A percentile compares a stretch with the other conserved stretches of the same genome.
Evolutionary conservation across 2,797 vertebrate genomes (phyloP).

Genomic region (Phoebastria nigripes): DNA sequence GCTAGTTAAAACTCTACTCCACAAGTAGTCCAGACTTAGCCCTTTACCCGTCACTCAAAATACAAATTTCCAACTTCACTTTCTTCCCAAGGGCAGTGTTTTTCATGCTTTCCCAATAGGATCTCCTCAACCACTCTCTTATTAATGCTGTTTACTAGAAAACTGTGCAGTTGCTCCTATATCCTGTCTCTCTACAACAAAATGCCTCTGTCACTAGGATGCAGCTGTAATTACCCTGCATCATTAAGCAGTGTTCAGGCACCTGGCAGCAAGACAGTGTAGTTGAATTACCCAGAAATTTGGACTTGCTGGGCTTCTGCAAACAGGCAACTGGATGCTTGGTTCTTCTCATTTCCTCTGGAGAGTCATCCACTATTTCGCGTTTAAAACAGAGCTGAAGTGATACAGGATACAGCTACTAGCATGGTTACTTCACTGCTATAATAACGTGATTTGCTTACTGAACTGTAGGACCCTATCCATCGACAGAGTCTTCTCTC

Average conservation of each 20-base stretch:
- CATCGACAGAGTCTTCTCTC: rapidly evolving
- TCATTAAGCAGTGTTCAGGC: background rate
- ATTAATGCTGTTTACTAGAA: background rate
- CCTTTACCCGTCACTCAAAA: background rate
- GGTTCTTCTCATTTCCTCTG: background rate
- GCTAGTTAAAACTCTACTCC: background rate
- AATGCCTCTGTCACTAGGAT: background rate
- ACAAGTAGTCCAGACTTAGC: background rate
- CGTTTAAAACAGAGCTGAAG: background rate
- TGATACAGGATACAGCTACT: background rate
- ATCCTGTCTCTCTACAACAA: background rate
- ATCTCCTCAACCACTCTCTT: background rate
- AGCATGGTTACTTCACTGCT: background rate
- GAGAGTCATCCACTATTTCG: background rate
- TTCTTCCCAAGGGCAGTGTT: background rate
- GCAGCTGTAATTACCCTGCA: background rate
- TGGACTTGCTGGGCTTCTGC: background rate
- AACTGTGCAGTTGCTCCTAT: background rate
- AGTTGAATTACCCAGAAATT: background rate
- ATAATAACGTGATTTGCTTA: background rate
- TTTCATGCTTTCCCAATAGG: background rate
- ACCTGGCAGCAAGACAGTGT: background rate
- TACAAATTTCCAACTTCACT: background rate
- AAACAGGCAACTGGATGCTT: background rate
- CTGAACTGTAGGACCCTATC: background rate